These are phyloP conservation scores for Elmis aenea DNA, from an alignment of 2,888 invertebrate genomes.

Conservation along the genomic window DNA sequence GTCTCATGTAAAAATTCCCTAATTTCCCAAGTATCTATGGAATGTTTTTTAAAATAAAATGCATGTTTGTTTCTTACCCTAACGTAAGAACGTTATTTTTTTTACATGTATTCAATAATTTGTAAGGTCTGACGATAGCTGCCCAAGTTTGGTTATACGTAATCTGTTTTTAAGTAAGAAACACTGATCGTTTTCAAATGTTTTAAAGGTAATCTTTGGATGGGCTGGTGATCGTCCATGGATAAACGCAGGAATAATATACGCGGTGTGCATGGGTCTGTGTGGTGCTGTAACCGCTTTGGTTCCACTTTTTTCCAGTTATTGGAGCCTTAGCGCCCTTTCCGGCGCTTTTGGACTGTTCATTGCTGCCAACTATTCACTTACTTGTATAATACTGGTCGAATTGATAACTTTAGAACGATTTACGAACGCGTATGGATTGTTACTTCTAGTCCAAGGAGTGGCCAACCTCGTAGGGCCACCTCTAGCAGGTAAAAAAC, in stretches of 20 bases:
- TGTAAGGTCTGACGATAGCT: too few species aligned
- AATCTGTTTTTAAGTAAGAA: too few species aligned
- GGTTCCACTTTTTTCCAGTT: slow-evolving; percentile 58
- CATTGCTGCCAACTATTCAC: slow-evolving; percentile 87
- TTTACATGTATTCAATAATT: too few species aligned
- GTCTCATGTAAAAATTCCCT: too few species aligned
- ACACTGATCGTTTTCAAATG: too few species aligned
- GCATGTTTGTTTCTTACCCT: too few species aligned
- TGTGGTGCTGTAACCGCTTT: slow-evolving; percentile 64
- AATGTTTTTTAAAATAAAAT: too few species aligned
- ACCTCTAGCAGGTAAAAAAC: slow-evolving; percentile 71
- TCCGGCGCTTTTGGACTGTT: slow-evolving; percentile 83
- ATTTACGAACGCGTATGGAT: slow-evolving; percentile 87
- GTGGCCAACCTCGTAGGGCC: slow-evolving; percentile 87
- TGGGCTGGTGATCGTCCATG: slow-evolving; percentile 81
- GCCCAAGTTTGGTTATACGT: too few species aligned
- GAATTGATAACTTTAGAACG: slow-evolving; percentile 84
- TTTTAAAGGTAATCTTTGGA: slow-evolving; percentile 73
- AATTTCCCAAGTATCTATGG: too few species aligned
- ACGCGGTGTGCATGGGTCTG: slow-evolving; percentile 72
- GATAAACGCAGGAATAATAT: slow-evolving; percentile 72
- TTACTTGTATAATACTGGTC: slow-evolving; percentile 86
- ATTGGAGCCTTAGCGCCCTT: slow-evolving; percentile 56
- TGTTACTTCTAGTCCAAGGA: slow-evolving; percentile 83
- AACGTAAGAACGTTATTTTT: too few species aligned